Evolutionary conservation across 1,140 invertebrate genomes (phyloP), one percentile per base, ranked within the genome.

Genomic region (Amyelois transitella): DNA sequence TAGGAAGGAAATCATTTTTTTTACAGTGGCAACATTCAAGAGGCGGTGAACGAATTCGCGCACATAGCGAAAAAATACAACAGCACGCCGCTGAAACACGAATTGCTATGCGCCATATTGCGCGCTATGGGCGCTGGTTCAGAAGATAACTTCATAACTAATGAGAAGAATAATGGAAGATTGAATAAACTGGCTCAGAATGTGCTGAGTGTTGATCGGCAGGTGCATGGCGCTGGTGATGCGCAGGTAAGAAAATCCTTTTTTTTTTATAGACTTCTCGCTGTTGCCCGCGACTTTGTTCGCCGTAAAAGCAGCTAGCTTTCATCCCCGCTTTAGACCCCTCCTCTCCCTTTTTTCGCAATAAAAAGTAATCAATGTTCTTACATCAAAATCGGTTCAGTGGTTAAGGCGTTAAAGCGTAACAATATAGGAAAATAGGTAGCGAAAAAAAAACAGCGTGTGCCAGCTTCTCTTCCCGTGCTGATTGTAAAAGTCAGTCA

Each of bases 41-140:
- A 72, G 43, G 88, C 90, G 5, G 83, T 91, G 1, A 54, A 89
- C 18, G 77, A 78, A 43, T 91, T 90, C 58, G 60, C 63, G 18
- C 24, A 67, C 19, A 66, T 88, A 38, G 72, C 76, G 0, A 57
- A 75, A 3, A 76, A 88, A 43, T 89, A 91, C 60, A 86, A 84
- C 25, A 87, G 82, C 25, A 88, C 88, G 0, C 91, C 91, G 0
- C 63, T 91, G 8, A 89, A 90, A 64, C 84, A 91, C 53, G 91
- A 91, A 72, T 22, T 92, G 0, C 55, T 92, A 0, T 78, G 69
- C 49, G 65, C 60, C 54, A 72, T 91, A 32, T 45, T 91, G 3
- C 58, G 69, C 19, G 38, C 54, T 0, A 74, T 85, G 71, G 72
- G 72, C 14, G 79, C 80, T 6, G 77, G 76, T 0, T 65, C 71